Percentiles rank a stretch among this genome's conserved stretches.
Conservation (phyloP, 2,797 vertebrate genomes). For the Uromys caudimaculatus region DNA sequence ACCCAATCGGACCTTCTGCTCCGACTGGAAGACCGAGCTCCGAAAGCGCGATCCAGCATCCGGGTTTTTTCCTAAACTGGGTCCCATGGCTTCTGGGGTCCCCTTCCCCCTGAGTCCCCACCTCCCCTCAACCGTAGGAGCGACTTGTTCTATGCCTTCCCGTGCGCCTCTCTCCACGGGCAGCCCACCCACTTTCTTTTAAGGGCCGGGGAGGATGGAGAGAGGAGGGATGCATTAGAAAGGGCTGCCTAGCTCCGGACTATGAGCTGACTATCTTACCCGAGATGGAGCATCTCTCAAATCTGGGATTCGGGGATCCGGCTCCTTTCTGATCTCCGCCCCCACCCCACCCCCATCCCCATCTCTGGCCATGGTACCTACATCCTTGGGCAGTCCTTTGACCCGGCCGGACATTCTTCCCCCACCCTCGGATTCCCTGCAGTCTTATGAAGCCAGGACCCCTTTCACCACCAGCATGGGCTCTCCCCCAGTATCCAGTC, state of each 20-base stretch:
- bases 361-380: neutral
- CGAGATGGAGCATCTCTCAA: neutral
- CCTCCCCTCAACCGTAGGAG: neutral
- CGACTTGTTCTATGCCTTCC: neutral
- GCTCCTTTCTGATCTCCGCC: neutral
- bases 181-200: constrained; percentile 15
- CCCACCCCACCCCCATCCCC: neutral
- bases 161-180: neutral
- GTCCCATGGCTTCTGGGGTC: constrained; percentile 63
- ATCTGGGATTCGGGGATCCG: neutral
- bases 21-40: constrained; percentile 18
- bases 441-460: neutral
- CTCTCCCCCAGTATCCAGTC: neutral
- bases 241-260: neutral
- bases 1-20: neutral
- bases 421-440: neutral
- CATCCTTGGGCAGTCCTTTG: neutral
- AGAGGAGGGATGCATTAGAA: neutral
- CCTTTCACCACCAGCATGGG: neutral
- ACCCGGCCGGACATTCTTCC: neutral
- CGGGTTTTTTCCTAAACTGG: constrained; percentile 70
- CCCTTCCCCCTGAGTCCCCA: neutral
- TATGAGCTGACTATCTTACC: neutral
- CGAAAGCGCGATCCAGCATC: constrained; percentile 64
- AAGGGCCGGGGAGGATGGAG: neutral